Base-by-base conservation (phyloP, 2,797 vertebrate genomes). In the Octomys mimax region DNA sequence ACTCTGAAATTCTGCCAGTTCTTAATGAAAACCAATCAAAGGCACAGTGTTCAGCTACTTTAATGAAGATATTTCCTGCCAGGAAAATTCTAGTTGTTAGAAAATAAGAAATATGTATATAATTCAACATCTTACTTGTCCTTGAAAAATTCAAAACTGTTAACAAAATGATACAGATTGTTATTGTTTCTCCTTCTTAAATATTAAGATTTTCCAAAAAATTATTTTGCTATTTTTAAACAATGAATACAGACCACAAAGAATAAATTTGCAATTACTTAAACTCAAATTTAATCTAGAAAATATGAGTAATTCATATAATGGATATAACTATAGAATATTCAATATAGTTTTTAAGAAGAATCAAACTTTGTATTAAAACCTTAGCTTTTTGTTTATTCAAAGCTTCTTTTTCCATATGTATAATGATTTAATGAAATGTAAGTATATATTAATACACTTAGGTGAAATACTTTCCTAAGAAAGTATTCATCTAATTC, bases 1-100 rank as follows among this genome's bases (percentile, higher is more conserved):
- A 89, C 21, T 92, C 70, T 93, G 57, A 87, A 86, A 84, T 70
- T 96, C 79, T 82, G 1, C 52, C 68, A 78, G 31, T 49, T 81
- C 39, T 80, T 94, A 90, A 64, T 87, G 11, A 81, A 62, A 94
- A 42, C 52, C 31, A 62, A 39, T 84, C 42, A 79, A 54, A 73
- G 19, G 71, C 6, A 26, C 18, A 57, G 8, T 61, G 8, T 70
- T 52, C 31, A 49, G 5, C 24, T 78, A 59, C 13, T 68, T 92
- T 95, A 66, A 71, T 70, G 36, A 71, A 68, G 6, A 11, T 0
- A 31, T 83, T 64, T 87, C 26, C 42, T 93, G 62, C 54, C 78
- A 71, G 7, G 16, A 86, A 83, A 87, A 83, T 61, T 87, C 62
- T 79, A 18, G 46, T 87, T 73, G 36, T 73, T 31, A 89, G 57